Conservation (phyloP, 2,113 vertebrate species). For the Collichthys lucidus region DNA sequence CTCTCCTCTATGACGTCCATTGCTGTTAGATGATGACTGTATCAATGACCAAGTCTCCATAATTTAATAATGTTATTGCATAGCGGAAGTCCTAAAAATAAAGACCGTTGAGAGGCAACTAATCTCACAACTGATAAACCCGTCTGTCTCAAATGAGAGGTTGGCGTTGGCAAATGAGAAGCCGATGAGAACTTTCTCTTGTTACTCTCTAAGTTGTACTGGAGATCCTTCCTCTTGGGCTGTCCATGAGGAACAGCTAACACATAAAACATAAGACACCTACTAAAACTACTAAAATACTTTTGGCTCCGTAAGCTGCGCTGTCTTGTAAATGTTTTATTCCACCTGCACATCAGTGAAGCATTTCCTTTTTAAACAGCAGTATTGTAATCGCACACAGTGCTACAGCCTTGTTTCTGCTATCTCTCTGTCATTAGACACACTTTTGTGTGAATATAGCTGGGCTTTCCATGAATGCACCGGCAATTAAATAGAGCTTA, state of each 20-base stretch:
- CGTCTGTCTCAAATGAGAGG: not conserved
- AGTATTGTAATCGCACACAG: not conserved
- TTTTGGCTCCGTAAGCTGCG: not conserved
- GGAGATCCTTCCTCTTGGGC: not conserved
- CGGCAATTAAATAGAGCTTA: conserved; percentile 38
- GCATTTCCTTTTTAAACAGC: not conserved
- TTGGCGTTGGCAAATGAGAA: not conserved
- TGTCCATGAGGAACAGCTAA: conserved; percentile 10
- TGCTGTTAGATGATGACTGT: conserved; percentile 19
- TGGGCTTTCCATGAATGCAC: conserved; percentile 16
- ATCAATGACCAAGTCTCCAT: not conserved
- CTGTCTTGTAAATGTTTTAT: not conserved
- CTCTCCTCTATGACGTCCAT: not conserved
- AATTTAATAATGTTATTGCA: conserved; percentile 13
- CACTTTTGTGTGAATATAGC: not conserved
- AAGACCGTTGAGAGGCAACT: conserved; percentile 5
- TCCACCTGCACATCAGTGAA: not conserved
- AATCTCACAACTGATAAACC: conserved; percentile 4
- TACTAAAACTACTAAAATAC: not conserved
- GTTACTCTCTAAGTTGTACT: conserved; percentile 13
- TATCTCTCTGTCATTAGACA: not conserved
- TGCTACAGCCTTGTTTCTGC: not conserved
- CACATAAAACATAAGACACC: conserved; percentile 11
- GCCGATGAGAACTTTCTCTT: conserved; percentile 8
- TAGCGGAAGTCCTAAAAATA: conserved; percentile 32